Evolutionary conservation across 1,140 invertebrate genomes (phyloP).

Genomic region (Drosophila biarmipes): DNA sequence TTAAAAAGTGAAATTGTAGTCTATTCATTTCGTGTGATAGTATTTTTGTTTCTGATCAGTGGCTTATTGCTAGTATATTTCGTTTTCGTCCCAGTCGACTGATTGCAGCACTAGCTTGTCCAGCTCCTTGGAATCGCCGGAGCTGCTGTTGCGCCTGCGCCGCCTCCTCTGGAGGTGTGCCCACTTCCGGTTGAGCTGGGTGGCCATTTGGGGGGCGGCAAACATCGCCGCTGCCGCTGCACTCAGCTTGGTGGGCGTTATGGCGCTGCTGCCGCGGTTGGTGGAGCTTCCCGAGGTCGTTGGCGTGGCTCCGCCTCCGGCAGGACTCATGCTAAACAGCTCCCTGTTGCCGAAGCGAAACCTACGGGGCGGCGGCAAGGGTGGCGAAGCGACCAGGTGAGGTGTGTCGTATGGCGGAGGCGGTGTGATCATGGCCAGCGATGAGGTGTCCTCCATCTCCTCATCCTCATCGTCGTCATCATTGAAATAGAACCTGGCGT

Average conservation of each 20-base stretch:
- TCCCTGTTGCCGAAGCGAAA: conserved; percentile 80
- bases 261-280: conserved; percentile 53
- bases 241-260: conserved; percentile 78
- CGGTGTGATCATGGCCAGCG: conserved; percentile 81
- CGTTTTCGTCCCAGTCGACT: conserved; percentile 84
- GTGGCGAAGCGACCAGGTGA: conserved; percentile 28
- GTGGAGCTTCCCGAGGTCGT: conserved; percentile 30
- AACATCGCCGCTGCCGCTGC: conserved; percentile 77
- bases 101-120: conserved; percentile 83
- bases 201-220: conserved; percentile 74
- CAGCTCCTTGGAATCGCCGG: conserved; percentile 81
- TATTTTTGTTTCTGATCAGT: neutral
- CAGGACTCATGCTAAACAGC: conserved; percentile 77
- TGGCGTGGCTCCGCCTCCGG: conserved; percentile 42
- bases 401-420: conserved; percentile 81
- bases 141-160: conserved; percentile 80
- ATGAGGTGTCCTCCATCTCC: conserved; percentile 67
- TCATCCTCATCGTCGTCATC: conserved; percentile 36
- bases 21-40: neutral
- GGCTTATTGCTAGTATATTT: conserved; percentile 69
- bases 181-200: conserved; percentile 79
- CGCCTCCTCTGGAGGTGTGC: conserved; percentile 72
- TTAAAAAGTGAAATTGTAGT: neutral
- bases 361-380: conserved; percentile 66
- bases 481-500: conserved; percentile 43